These are phyloP conservation scores for Drosophila paulistorum DNA, from an alignment of 1,140 invertebrate genomes.

Conservation along the genomic window DNA sequence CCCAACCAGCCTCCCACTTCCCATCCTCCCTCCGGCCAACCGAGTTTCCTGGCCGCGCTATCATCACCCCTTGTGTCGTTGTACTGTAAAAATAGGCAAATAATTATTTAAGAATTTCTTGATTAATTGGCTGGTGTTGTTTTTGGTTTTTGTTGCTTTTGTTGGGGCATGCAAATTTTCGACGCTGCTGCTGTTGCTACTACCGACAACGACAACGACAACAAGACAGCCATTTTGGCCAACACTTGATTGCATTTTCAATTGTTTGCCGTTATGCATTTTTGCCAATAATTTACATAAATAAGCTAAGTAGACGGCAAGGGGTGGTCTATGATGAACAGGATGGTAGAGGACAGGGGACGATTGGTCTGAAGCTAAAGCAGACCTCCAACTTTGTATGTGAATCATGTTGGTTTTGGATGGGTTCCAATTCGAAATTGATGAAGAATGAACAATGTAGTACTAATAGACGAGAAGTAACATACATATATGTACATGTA, in stretches of 20 bases:
- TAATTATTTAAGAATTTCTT: conserved; percentile 80
- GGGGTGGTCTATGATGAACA: no score
- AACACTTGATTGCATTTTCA: conserved; percentile 80
- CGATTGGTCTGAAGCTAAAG: not conserved
- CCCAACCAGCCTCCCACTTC: not conserved
- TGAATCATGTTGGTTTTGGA: conserved; percentile 1
- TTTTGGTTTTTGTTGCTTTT: conserved; percentile 38
- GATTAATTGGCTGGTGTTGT: conserved; percentile 64
- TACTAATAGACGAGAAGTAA: no score
- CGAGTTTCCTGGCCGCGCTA: not conserved
- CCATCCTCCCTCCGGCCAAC: not conserved
- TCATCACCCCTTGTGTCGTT: conserved; percentile 31
- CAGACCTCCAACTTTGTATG: conserved; percentile 28
- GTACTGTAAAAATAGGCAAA: conserved; percentile 77
- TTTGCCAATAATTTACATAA: conserved; percentile 81
- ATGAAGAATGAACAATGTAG: not conserved
- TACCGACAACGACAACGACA: conserved; percentile 10
- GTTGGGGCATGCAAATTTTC: conserved; percentile 60
- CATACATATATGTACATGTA: no score
- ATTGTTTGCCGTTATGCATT: conserved; percentile 80
- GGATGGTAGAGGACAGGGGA: no score
- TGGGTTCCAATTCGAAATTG: not conserved
- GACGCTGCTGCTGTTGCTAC: not conserved
- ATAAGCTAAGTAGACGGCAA: conserved; percentile 13
- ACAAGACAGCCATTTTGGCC: conserved; percentile 65